Percentiles rank a stretch among this genome's conserved stretches.
phyloP scores from a whole-genome alignment of 1,140 invertebrate genomes.

The Acromyrmex heyeri region DNA sequence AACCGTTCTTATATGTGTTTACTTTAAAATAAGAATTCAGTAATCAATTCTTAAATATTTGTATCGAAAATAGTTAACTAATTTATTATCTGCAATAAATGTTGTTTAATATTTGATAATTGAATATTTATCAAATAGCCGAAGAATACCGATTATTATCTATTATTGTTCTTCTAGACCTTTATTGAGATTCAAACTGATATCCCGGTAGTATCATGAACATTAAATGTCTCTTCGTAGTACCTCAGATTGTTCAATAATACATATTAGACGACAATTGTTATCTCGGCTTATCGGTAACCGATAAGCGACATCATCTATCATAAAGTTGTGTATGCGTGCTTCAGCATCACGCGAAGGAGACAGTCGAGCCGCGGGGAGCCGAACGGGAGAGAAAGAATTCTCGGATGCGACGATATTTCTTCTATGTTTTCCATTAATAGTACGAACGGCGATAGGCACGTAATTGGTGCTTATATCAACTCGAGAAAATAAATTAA shows the following conservation, averaged over 20 bases:
- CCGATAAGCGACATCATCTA: conserved; percentile 43
- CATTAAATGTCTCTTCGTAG: conserved; percentile 7
- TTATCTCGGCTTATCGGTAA: conserved; percentile 27
- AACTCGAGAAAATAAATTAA: conserved; percentile 64
- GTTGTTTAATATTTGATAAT: not conserved
- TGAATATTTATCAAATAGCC: not conserved
- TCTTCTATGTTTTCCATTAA: conserved; percentile 55
- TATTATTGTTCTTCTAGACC: not conserved
- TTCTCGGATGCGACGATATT: conserved; percentile 27
- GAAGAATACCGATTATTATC: conserved; percentile 1
- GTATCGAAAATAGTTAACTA: not conserved
- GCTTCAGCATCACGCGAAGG: conserved; percentile 1
- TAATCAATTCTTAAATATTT: not conserved
- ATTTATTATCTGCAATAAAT: conserved; percentile 15
- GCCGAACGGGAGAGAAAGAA: not conserved
- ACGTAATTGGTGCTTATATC: conserved; percentile 65
- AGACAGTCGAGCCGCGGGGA: conserved; percentile 29
- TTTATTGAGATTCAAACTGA: conserved; percentile 19
- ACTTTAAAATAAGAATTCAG: not conserved
- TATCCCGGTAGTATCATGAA: conserved; percentile 1
- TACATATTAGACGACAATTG: conserved; percentile 49
- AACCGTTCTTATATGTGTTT: too few species aligned
- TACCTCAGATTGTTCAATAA: conserved; percentile 54
- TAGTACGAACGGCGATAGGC: conserved; percentile 48
- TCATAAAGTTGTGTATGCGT: conserved; percentile 55